These are phyloP conservation scores for Tragelaphus imberbis DNA, from an alignment of 2,113 vertebrate genomes.

Conservation along the genomic window DNA sequence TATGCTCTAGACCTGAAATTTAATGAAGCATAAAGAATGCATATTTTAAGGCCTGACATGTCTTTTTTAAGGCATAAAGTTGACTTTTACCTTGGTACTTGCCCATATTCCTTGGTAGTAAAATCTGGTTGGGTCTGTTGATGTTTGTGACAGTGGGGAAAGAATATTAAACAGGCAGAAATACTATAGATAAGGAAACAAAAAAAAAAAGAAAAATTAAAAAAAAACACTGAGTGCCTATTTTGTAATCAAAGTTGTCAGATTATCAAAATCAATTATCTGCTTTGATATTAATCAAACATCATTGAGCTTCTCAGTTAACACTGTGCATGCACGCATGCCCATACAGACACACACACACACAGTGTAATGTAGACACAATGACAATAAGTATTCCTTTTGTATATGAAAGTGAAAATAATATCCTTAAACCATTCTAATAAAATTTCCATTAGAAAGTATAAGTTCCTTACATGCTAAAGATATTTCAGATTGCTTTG, in stretches of 20 bases:
- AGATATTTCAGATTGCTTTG: neutral
- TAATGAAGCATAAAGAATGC: neutral
- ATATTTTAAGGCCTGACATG: neutral
- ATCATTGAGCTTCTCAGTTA: neutral
- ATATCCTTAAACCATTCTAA: neutral
- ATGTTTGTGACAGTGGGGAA: constrained; percentile 36
- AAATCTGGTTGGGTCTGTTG: neutral
- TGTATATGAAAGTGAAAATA: neutral
- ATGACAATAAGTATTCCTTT: neutral
- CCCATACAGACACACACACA: neutral
- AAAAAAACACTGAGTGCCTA: neutral
- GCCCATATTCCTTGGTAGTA: neutral
- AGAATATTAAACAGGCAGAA: constrained; percentile 51
- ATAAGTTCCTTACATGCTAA: neutral
- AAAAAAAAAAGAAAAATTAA: neutral
- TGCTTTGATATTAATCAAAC: neutral
- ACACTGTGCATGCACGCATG: neutral
- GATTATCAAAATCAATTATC: neutral
- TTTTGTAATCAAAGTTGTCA: neutral
- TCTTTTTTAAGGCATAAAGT: neutral
- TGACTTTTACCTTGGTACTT: constrained; percentile 4
- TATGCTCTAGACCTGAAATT: neutral
- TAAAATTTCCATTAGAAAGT: neutral
- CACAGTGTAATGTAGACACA: neutral
- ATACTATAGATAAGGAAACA: neutral